Percentiles rank a stretch among this genome's conserved stretches.
Conservation (phyloP, 2,888 invertebrate species). For the Ferrisia virgata region DNA sequence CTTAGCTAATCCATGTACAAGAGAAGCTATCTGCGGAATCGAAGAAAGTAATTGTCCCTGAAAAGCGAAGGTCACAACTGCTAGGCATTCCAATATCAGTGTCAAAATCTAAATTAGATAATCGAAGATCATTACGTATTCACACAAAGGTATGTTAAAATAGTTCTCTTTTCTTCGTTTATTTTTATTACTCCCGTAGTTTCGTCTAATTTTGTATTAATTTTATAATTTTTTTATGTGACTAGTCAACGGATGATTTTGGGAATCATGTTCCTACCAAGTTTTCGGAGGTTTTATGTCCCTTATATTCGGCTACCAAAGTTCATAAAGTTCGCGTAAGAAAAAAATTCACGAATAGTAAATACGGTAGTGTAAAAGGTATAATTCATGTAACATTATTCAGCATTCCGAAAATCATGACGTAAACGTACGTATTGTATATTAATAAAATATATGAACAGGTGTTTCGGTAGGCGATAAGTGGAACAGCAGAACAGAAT, state of each 20-base stretch:
- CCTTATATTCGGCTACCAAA: neutral
- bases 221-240: neutral
- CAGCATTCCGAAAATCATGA: neutral
- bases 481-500: constrained; percentile 53
- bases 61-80: neutral
- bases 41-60: neutral
- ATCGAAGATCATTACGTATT: neutral
- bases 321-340: neutral
- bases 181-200: no score
- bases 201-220: neutral
- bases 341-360: neutral
- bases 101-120: neutral
- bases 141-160: neutral
- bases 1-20: neutral
- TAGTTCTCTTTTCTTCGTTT: neutral
- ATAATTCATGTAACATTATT: neutral
- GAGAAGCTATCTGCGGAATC: neutral
- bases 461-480: constrained; percentile 53
- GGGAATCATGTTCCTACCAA: neutral
- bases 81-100: neutral
- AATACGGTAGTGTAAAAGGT: neutral
- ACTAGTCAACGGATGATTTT: neutral
- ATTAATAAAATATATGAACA: constrained; percentile 13
- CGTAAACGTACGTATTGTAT: neutral
- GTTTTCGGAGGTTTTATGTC: neutral